phyloP scores from a whole-genome alignment of 2,888 invertebrate genomes.

The Chrysolina oricalcia region DNA sequence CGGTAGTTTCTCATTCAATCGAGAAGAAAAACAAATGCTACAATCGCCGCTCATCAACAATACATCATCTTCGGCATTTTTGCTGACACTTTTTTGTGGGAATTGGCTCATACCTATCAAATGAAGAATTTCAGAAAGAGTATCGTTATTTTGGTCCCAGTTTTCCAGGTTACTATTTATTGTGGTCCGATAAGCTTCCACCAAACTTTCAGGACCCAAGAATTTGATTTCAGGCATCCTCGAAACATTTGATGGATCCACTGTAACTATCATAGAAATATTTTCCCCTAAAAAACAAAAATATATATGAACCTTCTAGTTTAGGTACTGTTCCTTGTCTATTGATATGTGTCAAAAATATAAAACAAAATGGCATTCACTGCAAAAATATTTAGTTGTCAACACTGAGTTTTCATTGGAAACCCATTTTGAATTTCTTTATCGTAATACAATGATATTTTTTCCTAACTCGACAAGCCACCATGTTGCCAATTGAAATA shows the following conservation, averaged over 20 bases:
- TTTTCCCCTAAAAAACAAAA: slow-evolving; percentile 64
- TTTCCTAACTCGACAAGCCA: too few species aligned
- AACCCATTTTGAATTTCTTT: too few species aligned
- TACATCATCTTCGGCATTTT: slow-evolving; percentile 52
- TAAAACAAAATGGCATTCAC: too few species aligned
- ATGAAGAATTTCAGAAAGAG: slow-evolving; percentile 66
- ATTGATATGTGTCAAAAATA: too few species aligned
- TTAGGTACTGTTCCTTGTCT: not conserved
- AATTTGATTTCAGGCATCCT: slow-evolving; percentile 69
- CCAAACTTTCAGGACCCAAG: slow-evolving; percentile 68
- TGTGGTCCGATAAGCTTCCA: slow-evolving; percentile 60
- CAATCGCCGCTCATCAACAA: slow-evolving; percentile 67
- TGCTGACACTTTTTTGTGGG: slow-evolving; percentile 55
- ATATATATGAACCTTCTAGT: not conserved
- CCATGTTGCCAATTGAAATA: too few species aligned
- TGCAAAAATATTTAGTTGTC: too few species aligned
- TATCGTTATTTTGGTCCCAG: slow-evolving; percentile 65
- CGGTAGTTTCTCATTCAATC: slow-evolving; percentile 68
- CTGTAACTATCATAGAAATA: slow-evolving; percentile 67
- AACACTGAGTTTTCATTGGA: too few species aligned
- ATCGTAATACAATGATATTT: too few species aligned
- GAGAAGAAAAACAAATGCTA: slow-evolving; percentile 69
- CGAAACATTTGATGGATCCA: slow-evolving; percentile 66
- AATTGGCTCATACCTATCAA: slow-evolving; percentile 66
- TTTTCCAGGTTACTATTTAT: slow-evolving; percentile 66